phyloP scores from a whole-genome alignment of 2,888 invertebrate genomes.

The Hydrotaea cyrtoneurina region DNA sequence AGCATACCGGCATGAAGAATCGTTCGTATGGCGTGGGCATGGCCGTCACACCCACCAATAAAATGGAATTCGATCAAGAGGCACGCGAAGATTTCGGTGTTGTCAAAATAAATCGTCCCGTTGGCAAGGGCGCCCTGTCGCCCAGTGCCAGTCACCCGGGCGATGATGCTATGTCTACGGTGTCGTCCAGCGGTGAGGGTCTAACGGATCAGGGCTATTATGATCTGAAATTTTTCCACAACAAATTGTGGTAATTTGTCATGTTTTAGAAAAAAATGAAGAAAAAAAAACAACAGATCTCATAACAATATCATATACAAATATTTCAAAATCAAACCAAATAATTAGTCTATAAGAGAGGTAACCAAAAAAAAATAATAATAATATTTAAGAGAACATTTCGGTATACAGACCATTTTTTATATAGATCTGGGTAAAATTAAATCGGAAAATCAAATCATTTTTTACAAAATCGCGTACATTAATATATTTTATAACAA shows the following conservation, averaged over 20 bases:
- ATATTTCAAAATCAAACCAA: background rate
- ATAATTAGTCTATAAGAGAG: background rate
- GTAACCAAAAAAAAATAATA: background rate
- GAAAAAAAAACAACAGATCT: background rate
- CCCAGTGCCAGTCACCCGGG: slow-evolving; percentile 72
- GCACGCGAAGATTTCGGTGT: slow-evolving; percentile 78
- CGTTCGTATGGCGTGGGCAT: slow-evolving; percentile 80
- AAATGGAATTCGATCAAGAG: slow-evolving; percentile 80
- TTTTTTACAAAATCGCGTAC: background rate
- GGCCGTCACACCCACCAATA: slow-evolving; percentile 79
- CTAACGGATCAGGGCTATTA: slow-evolving; percentile 86
- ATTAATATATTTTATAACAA: background rate
- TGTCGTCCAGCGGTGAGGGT: slow-evolving; percentile 79
- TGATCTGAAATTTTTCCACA: slow-evolving; percentile 90
- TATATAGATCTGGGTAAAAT: background rate
- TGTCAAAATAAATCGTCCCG: slow-evolving; percentile 78
- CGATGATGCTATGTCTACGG: slow-evolving; percentile 78
- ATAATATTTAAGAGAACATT: background rate
- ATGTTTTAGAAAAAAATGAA: background rate
- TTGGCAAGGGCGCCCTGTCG: slow-evolving; percentile 72
- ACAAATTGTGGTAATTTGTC: slow-evolving; percentile 86
- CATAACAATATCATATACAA: slow-evolving; percentile 4
- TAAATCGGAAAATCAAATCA: background rate
- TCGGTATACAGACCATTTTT: background rate
- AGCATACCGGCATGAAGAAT: slow-evolving; percentile 80